Evolutionary conservation across 1,140 invertebrate species (phyloP), one percentile per base, ranked within the genome.

Genomic region (Hormaphis cornu): DNA sequence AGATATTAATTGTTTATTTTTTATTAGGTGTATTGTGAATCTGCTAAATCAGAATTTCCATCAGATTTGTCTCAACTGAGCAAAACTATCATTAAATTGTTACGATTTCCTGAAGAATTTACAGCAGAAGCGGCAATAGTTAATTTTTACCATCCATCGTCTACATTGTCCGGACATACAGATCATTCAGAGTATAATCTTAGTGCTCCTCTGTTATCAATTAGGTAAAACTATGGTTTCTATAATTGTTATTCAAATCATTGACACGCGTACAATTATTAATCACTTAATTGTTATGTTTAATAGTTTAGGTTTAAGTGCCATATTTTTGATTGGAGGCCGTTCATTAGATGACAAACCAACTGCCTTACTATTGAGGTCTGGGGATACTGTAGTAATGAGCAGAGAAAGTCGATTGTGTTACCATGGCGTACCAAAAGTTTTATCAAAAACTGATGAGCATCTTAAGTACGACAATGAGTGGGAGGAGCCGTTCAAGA

Each of bases 111-210:
- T 9, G 26, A 72, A 1, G 74, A 84, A 48, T 95, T 89, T 75
- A 81, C 77, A 58, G 86, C 93, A 0, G 86, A 98, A 80, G 93
- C 95, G 53, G 92, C 89, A 1, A 97, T 98, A 74, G 83, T 97
- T 0, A 97, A 98, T 80, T 97, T 89, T 78, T 98, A 98, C 76
- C 89, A 92, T 72, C 84, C 92, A 80, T 88, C 93, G 75, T 95
- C 92, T 0, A 93, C 89, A 30, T 78, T 97, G 28, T 88, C 89
- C 37, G 91, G 90, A 0, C 95, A 98, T 75, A 91, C 87, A 1
- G 95, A 98, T 81, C 87, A 93, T 75, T 97, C 94, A 0, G 95
- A 98, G 81, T 77, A 84, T 3, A 88, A 93, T 80, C 77, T 87
- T 28, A 78, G 84, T 22, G 91, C 93, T 12, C 94, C 95, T 0